phyloP scores from a whole-genome alignment of 1,140 invertebrate genomes.

The Euura lappo region DNA sequence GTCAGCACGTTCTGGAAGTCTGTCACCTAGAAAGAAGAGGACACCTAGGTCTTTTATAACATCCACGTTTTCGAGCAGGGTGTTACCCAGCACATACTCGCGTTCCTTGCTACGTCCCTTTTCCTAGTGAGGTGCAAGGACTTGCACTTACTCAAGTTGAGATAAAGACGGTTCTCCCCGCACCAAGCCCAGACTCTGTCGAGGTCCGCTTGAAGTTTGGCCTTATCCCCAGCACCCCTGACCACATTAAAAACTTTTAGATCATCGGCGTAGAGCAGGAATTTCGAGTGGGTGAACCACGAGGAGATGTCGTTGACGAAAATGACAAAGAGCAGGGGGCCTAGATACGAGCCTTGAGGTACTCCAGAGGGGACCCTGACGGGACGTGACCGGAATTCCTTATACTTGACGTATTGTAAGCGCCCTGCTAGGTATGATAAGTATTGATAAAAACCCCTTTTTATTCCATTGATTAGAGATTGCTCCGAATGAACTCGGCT shows the following conservation, averaged over 20 bases:
- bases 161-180: neutral
- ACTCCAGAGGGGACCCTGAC: neutral
- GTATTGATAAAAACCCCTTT: no score
- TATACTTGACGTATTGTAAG: neutral
- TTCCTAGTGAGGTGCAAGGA: neutral
- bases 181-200: conserved; percentile 10
- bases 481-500: no score
- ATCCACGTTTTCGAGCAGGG: neutral
- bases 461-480: no score
- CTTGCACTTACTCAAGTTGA: conserved; percentile 19
- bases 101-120: neutral
- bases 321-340: neutral
- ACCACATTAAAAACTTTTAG: neutral
- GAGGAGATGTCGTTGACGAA: neutral
- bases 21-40: no score
- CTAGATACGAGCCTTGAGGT: neutral
- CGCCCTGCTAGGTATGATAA: neutral
- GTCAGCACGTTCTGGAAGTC: neutral
- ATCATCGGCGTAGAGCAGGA: neutral
- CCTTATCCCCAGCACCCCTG: conserved; percentile 8
- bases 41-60: conserved; percentile 18
- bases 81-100: conserved; percentile 3
- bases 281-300: neutral
- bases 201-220: conserved; percentile 13
- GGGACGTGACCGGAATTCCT: neutral